Percentiles rank a stretch among this genome's conserved stretches.
Conservation (phyloP, 2,888 invertebrate species). For the Merodon equestris region DNA sequence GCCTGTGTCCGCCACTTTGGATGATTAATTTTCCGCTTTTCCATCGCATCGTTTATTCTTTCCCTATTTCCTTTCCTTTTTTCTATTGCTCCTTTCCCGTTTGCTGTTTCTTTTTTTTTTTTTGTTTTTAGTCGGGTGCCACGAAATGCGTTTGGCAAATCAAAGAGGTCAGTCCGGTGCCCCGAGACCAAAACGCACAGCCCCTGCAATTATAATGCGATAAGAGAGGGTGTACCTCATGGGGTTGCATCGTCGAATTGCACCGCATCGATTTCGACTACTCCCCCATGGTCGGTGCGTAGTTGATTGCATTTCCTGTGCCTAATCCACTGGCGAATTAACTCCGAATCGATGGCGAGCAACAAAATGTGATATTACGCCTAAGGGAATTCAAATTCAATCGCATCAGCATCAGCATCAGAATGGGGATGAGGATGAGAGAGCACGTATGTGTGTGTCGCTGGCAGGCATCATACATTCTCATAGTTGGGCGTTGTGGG, state of each 20-base stretch:
- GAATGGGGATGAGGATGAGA: slow-evolving; percentile 22
- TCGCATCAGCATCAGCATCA: slow-evolving; percentile 36
- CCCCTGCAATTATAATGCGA: slow-evolving; percentile 71
- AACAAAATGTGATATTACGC: slow-evolving; percentile 47
- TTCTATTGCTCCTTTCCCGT: no score
- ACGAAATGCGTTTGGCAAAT: not conserved
- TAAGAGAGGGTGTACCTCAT: slow-evolving; percentile 15
- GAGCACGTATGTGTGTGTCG: slow-evolving; percentile 46
- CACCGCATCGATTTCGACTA: slow-evolving; percentile 1
- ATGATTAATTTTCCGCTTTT: slow-evolving; percentile 59
- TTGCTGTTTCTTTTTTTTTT: no score
- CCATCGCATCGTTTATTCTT: no score
- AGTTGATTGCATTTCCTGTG: slow-evolving; percentile 65
- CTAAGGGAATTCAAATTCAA: slow-evolving; percentile 63
- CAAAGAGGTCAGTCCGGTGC: slow-evolving; percentile 31
- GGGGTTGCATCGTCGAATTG: not conserved
- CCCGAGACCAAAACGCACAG: slow-evolving; percentile 32
- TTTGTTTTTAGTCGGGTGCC: not conserved
- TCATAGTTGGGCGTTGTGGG: slow-evolving; percentile 1
- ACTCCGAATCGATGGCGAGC: slow-evolving; percentile 27
- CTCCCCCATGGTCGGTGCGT: slow-evolving; percentile 44
- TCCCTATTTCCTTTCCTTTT: no score
- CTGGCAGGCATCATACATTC: slow-evolving; percentile 46
- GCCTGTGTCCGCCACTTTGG: slow-evolving; percentile 46
- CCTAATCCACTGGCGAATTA: slow-evolving; percentile 63